Conservation (phyloP, 2,888 invertebrate species). For the Euclidia mi region DNA sequence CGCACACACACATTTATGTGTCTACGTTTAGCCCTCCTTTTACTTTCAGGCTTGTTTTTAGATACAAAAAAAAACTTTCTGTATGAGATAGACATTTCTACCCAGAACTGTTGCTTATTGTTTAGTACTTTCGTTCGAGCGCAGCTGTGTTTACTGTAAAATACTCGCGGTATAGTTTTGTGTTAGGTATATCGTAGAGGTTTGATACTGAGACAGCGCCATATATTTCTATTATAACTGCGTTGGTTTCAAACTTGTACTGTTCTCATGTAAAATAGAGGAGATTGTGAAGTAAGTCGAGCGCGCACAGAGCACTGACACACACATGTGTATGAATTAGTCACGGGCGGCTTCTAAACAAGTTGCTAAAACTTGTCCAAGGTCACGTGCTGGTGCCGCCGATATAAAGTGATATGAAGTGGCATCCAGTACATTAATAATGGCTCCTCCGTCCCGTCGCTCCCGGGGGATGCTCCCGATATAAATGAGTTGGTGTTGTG, state of each 20-base stretch:
- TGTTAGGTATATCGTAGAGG: too few species aligned
- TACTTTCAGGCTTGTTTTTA: too few species aligned
- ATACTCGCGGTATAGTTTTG: too few species aligned
- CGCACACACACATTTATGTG: too few species aligned
- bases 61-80: too few species aligned
- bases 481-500: slow-evolving; percentile 51
- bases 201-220: too few species aligned
- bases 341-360: slow-evolving; percentile 20
- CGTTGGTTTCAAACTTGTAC: neutral
- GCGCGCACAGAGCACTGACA: neutral
- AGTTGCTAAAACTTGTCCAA: slow-evolving; percentile 23
- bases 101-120: too few species aligned
- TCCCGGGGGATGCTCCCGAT: slow-evolving; percentile 34
- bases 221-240: neutral
- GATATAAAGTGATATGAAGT: slow-evolving; percentile 32
- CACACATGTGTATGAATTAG: slow-evolving; percentile 19
- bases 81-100: too few species aligned
- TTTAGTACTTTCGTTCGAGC: too few species aligned
- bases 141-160: too few species aligned
- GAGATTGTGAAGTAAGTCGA: too few species aligned
- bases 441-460: slow-evolving; percentile 18
- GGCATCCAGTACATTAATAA: slow-evolving; percentile 50
- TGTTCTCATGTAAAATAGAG: neutral
- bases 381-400: slow-evolving; percentile 12
- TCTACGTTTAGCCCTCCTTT: too few species aligned